phyloP scores from a whole-genome alignment of 1,140 invertebrate genomes.

The Drosophila lacertosa region DNA sequence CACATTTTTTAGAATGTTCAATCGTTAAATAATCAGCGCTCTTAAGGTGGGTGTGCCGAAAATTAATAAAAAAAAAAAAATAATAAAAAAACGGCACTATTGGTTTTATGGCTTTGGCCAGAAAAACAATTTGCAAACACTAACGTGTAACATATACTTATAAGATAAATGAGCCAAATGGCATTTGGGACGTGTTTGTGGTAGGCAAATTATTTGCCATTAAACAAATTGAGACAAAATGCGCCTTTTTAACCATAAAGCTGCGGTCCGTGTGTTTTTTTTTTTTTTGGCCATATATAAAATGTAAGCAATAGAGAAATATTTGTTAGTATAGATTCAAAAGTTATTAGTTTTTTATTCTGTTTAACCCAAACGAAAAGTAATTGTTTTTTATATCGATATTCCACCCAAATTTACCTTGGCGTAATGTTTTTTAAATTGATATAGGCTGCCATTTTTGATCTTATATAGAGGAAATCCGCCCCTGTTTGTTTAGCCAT shows the following conservation, averaged over 20 bases:
- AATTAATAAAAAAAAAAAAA: constrained; percentile 1
- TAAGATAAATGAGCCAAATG: constrained; percentile 38
- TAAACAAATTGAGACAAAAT: constrained; percentile 45
- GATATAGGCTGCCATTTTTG: constrained; percentile 4
- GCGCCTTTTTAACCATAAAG: constrained; percentile 18
- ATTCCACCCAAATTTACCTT: not conserved
- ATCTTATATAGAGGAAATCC: constrained; percentile 24
- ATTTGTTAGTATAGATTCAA: not conserved
- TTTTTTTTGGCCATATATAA: constrained; percentile 4
- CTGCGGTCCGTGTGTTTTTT: constrained; percentile 15
- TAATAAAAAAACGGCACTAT: too few species aligned
- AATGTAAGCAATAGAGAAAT: not conserved
- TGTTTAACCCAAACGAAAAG: not conserved
- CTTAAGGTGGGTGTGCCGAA: constrained; percentile 35
- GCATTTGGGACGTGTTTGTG: constrained; percentile 39
- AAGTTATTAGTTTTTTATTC: too few species aligned
- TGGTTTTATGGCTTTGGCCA: constrained; percentile 3
- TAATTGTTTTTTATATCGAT: too few species aligned
- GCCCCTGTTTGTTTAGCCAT: constrained; percentile 36
- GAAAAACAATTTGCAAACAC: constrained; percentile 6
- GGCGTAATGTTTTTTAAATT: not conserved
- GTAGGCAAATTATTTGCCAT: constrained; percentile 38
- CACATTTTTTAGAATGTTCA: constrained; percentile 48
- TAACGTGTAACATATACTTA: constrained; percentile 37
- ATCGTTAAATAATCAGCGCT: constrained; percentile 27